These are phyloP conservation scores for Tridacna crocea DNA, from an alignment of 2,888 invertebrate species.

Conservation along the genomic window DNA sequence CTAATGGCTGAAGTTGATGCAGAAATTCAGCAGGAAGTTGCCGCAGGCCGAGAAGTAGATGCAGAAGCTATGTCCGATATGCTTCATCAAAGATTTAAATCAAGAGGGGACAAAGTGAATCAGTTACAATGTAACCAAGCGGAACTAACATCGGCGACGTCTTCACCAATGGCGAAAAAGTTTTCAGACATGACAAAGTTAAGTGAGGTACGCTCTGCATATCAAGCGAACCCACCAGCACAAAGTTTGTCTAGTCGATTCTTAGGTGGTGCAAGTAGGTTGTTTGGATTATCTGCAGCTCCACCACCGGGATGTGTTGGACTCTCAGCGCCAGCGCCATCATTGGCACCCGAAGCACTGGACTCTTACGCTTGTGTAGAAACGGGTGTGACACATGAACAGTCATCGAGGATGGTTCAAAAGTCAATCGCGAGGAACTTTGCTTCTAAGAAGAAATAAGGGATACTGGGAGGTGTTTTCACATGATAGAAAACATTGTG, in stretches of 20 bases:
- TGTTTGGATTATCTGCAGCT: not conserved
- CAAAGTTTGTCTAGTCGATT: not conserved
- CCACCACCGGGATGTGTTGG: not conserved
- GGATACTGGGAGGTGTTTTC: not conserved
- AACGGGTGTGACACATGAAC: slow-evolving; percentile 55
- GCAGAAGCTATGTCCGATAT: slow-evolving; percentile 61
- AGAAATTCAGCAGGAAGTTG: slow-evolving; percentile 70
- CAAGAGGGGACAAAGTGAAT: slow-evolving; percentile 60
- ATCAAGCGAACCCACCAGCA: slow-evolving; percentile 22
- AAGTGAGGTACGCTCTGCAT: slow-evolving; percentile 53
- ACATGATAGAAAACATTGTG: not conserved
- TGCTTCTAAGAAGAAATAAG: slow-evolving; percentile 8
- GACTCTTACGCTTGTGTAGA: slow-evolving; percentile 61
- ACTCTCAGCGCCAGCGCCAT: not conserved
- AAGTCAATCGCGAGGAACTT: slow-evolving; percentile 62
- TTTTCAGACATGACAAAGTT: slow-evolving; percentile 56
- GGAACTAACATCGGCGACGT: slow-evolving; percentile 38
- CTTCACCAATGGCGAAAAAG: slow-evolving; percentile 52
- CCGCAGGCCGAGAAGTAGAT: slow-evolving; percentile 63
- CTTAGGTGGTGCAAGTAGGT: not conserved
- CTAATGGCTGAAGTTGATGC: slow-evolving; percentile 76
- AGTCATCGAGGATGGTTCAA: slow-evolving; percentile 68
- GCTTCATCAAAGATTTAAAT: slow-evolving; percentile 57
- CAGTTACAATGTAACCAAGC: slow-evolving; percentile 62
- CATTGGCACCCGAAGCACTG: not conserved